Evolutionary conservation across 2,797 vertebrate genomes (phyloP), one percentile per base, ranked within the genome.

Genomic region (Etheostoma nigrum): DNA sequence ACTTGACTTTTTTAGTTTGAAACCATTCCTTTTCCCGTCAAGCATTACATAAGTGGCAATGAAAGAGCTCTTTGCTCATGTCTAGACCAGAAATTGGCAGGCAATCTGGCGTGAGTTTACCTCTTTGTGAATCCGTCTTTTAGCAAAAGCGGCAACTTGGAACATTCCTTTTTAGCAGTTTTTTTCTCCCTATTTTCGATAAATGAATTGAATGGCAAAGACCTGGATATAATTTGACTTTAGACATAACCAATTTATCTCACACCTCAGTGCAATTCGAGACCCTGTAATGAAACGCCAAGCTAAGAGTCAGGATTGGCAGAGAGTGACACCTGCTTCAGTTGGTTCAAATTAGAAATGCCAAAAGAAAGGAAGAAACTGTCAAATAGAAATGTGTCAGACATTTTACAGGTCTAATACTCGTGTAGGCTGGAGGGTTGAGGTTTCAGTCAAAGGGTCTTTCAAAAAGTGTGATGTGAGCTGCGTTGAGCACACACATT

Each of bases 241-340:
- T 89, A 91, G 94, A 94, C 91, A 93, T 93, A 91, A 93, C 91
- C 93, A 93, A 95, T 95, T 93, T 94, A 91, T 92, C 82, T 82
- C 87, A 85, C 83, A 91, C 84, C 79, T 87, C 61, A 58, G 86
- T 90, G 88, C 89, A 88, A 88, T 84, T 72, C 65, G 6, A 79
- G 72, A 65, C 3, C 79, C 72, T 86, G 90, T 94, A 94, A 94
- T 93, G 92, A 93, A 94, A 92, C 90, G 79, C 76, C 76, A 62
- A 81, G 42, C 73, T 36, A 76, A 88, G 84, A 84, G 83, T 74
- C 74, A n/a, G 83, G 86, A 91, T 86, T 88, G 91, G 88, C 68
- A 59, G 81, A 86, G 93, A 95, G 84, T 96, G 95, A 95, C 95
- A 95, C 90, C 92, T 92, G 93, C 93, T 94, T 89, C 88, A 83